Conservation (phyloP, 2,113 vertebrate genomes). For the Cryptotis parvus region DNA sequence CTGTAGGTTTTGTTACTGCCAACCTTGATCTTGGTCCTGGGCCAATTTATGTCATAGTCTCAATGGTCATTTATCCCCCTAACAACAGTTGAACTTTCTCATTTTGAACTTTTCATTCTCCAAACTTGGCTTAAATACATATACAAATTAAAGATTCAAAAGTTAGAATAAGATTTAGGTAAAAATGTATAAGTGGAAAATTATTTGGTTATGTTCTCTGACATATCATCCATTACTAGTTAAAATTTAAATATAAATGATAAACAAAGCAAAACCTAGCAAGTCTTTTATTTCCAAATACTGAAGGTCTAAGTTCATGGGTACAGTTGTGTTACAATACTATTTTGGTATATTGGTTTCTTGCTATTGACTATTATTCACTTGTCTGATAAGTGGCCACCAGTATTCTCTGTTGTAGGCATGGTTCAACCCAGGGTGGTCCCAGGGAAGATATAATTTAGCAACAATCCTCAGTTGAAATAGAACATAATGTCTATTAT, state of each 20-base stretch:
- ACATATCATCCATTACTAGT: not conserved
- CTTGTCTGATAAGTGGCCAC: not conserved
- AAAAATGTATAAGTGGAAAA: constrained; percentile 8
- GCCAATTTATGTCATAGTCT: not conserved
- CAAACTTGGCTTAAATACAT: constrained; percentile 18
- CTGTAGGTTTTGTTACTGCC: not conserved
- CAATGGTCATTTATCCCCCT: not conserved
- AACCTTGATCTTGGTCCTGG: not conserved
- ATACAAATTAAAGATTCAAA: constrained; percentile 4
- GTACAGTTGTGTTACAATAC: not conserved
- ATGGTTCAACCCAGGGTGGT: not conserved
- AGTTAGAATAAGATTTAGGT: not conserved
- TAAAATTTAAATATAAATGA: not conserved
- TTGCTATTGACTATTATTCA: not conserved
- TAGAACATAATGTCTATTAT: not conserved
- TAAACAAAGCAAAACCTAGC: not conserved
- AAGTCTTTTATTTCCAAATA: not conserved
- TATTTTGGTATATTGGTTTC: not conserved
- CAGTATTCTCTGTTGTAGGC: not conserved
- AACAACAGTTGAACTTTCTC: not conserved
- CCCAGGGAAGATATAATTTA: not conserved
- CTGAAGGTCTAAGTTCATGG: not conserved
- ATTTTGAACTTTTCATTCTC: constrained; percentile 11
- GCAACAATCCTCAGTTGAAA: not conserved
- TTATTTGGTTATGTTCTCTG: not conserved